Conservation (phyloP, 2,888 invertebrate species). For the Adineta ricciae region DNA sequence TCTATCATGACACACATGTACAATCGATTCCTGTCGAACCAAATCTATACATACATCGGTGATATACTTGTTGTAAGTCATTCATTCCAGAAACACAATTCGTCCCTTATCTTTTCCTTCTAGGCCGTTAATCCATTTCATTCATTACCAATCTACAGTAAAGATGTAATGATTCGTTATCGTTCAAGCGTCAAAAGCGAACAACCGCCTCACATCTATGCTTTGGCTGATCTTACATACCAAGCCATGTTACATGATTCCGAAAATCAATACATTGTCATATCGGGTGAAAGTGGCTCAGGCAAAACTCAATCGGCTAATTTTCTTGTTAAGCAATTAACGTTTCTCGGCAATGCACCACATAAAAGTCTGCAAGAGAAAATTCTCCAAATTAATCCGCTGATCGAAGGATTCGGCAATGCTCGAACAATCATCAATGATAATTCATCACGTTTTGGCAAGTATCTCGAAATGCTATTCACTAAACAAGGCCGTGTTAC, state of each 20-base stretch:
- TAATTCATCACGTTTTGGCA: constrained; percentile 75
- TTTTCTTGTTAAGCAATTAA: constrained; percentile 68
- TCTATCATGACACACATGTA: constrained; percentile 64
- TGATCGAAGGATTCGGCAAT: constrained; percentile 73
- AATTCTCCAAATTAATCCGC: constrained; percentile 68
- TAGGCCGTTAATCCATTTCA: constrained; percentile 67
- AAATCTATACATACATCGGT: constrained; percentile 72
- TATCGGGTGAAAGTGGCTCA: constrained; percentile 78
- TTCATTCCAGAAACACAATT: background rate
- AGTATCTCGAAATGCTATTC: constrained; percentile 72
- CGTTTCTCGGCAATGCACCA: constrained; percentile 59
- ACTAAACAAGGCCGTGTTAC: constrained; percentile 68
- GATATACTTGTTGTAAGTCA: constrained; percentile 61
- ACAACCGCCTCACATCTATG: constrained; percentile 77
- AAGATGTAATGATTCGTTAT: constrained; percentile 45
- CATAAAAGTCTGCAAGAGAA: constrained; percentile 42
- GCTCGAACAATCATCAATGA: constrained; percentile 74
- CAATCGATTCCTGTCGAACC: constrained; percentile 61
- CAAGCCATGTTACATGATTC: constrained; percentile 80
- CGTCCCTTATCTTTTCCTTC: background rate
- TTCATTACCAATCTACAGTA: constrained; percentile 62
- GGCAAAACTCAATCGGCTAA: constrained; percentile 78
- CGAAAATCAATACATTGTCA: constrained; percentile 69
- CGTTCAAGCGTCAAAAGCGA: constrained; percentile 43
- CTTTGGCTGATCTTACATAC: constrained; percentile 76